A percentile compares a stretch with the other conserved stretches of the same genome.
Conservation (phyloP, 2,888 invertebrate species). For the Amphipyra berbera region DNA sequence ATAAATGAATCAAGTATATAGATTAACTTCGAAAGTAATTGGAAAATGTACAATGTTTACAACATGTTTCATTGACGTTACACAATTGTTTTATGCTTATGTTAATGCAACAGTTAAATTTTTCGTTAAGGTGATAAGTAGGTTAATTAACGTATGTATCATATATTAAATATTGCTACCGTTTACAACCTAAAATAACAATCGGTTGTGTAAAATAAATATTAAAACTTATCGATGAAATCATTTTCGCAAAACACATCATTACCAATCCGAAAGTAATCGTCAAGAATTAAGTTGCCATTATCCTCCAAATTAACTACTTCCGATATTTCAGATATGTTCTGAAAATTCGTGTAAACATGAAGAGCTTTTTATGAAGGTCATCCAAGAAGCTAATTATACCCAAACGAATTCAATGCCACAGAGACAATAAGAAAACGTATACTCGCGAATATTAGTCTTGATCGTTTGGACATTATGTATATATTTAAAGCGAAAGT, state of each 20-base stretch:
- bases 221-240: neutral
- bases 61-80: slow-evolving; percentile 14
- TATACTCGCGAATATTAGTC: slow-evolving; percentile 56
- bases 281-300: slow-evolving; percentile 27
- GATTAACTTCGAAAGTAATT: slow-evolving; percentile 8
- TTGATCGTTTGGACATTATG: slow-evolving; percentile 67
- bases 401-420: slow-evolving; percentile 69
- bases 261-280: slow-evolving; percentile 17
- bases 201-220: neutral
- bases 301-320: slow-evolving; percentile 50
- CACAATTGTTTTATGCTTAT: slow-evolving; percentile 2
- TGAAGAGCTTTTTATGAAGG: slow-evolving; percentile 47
- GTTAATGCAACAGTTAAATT: slow-evolving; percentile 15
- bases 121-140: slow-evolving; percentile 10
- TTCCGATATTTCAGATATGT: slow-evolving; percentile 45
- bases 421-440: slow-evolving; percentile 57
- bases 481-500: slow-evolving; percentile 72
- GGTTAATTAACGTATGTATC: slow-evolving; percentile 5
- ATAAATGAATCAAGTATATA: slow-evolving; percentile 18
- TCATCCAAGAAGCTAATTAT: slow-evolving; percentile 26
- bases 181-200: neutral
- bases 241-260: slow-evolving; percentile 5
- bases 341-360: slow-evolving; percentile 26
- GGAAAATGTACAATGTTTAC: slow-evolving; percentile 9
- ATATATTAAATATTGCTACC: neutral